phyloP scores from a whole-genome alignment of 2,113 vertebrate species.

The Oreotragus oreotragus region DNA sequence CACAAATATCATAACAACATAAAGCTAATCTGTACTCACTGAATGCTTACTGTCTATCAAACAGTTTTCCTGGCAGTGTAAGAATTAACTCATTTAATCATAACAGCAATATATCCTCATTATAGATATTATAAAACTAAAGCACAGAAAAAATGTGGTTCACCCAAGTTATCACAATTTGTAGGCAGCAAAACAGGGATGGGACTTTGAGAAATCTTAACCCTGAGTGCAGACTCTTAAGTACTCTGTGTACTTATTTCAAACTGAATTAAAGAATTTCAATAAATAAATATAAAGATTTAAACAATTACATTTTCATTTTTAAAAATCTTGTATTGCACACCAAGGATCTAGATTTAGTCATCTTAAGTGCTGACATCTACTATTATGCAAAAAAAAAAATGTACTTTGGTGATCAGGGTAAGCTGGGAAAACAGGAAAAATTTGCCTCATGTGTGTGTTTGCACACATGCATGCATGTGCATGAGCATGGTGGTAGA shows the following conservation, averaged over 20 bases:
- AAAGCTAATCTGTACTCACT: not conserved
- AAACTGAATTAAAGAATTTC: not conserved
- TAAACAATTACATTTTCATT: not conserved
- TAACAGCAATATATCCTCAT: not conserved
- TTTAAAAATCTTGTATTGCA: not conserved
- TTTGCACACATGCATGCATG: accelerated
- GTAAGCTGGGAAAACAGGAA: not conserved
- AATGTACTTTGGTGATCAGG: not conserved
- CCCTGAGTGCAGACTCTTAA: not conserved
- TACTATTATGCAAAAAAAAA: not conserved
- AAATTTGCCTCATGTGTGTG: not conserved
- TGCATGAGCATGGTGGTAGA: not conserved
- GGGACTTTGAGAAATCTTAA: not conserved
- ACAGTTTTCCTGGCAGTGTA: not conserved
- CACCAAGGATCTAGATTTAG: not conserved
- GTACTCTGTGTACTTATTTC: not conserved
- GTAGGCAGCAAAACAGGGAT: not conserved
- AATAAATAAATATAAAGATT: not conserved
- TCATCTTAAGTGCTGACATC: not conserved
- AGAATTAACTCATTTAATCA: not conserved
- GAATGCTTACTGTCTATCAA: not conserved
- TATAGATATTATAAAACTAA: not conserved
- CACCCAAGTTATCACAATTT: not conserved
- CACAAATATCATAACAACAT: not conserved
- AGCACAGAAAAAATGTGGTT: not conserved